Conservation (phyloP, 1,140 invertebrate genomes). For the Planococcus citri region DNA sequence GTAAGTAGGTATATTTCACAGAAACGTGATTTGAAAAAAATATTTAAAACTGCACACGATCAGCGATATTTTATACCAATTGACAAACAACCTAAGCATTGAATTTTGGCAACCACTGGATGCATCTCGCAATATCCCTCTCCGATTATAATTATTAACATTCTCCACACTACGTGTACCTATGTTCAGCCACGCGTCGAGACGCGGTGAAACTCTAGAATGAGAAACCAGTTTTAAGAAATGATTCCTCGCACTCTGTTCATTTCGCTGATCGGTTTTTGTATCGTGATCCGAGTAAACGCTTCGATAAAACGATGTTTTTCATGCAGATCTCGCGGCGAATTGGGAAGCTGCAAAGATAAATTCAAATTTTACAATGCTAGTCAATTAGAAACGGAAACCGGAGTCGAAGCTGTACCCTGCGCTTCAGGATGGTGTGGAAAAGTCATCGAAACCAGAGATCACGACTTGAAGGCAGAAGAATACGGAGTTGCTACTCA, state of each 20-base stretch:
- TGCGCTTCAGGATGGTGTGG: slow-evolving; percentile 88
- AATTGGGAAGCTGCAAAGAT: slow-evolving; percentile 77
- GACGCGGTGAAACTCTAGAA: too few relatives aligned
- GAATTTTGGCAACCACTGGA: not conserved
- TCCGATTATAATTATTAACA: not conserved
- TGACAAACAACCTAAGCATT: not conserved
- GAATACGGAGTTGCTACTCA: slow-evolving; percentile 79
- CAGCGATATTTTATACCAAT: not conserved
- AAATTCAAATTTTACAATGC: slow-evolving; percentile 63
- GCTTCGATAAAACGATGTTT: slow-evolving; percentile 49
- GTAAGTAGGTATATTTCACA: too few relatives aligned
- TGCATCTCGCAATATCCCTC: not conserved
- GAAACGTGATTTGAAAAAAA: not conserved
- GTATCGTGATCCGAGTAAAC: not conserved
- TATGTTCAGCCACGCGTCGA: not conserved
- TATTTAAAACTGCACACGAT: not conserved
- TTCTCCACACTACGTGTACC: not conserved
- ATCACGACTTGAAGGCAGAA: slow-evolving; percentile 49
- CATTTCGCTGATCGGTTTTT: not conserved
- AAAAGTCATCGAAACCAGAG: slow-evolving; percentile 69
- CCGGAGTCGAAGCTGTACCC: slow-evolving; percentile 60
- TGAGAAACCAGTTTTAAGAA: slow-evolving; percentile 12
- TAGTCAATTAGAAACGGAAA: slow-evolving; percentile 46
- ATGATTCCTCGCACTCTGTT: not conserved
- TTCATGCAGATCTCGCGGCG: slow-evolving; percentile 71